These are phyloP conservation scores for Phrynocephalus vlangalii DNA, from an alignment of 2,797 vertebrate species.

Conservation along the genomic window DNA sequence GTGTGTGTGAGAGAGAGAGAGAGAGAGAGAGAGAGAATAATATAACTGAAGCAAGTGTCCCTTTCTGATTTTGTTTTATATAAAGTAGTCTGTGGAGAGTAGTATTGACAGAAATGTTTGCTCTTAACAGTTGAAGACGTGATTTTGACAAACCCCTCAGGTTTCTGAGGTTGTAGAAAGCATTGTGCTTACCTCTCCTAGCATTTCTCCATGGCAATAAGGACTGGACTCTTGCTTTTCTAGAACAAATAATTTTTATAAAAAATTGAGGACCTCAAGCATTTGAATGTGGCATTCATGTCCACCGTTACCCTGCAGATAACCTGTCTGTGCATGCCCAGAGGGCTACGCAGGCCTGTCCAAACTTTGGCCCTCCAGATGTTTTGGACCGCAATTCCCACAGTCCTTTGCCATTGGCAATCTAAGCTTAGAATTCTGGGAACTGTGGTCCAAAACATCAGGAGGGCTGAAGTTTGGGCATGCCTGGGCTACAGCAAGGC, in stretches of 20 bases:
- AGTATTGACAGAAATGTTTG: not conserved
- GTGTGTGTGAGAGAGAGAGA: no score
- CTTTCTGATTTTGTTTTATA: not conserved
- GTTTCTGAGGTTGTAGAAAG: not conserved
- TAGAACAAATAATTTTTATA: not conserved
- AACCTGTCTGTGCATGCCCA: not conserved
- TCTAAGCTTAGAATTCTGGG: no score
- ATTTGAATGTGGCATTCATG: not conserved
- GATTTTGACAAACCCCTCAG: not conserved
- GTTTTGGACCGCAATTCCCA: no score
- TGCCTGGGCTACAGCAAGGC: not conserved
- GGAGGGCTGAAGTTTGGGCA: no score
- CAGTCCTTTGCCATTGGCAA: no score
- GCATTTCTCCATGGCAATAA: conserved; percentile 6
- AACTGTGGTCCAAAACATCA: no score
- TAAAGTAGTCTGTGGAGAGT: not conserved
- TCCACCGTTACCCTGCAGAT: not conserved
- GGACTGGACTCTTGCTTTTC: not conserved
- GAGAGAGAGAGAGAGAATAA: no score
- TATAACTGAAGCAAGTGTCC: not conserved
- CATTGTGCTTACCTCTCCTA: not conserved
- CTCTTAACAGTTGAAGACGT: not conserved
- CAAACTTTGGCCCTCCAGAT: no score
- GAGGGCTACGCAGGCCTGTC: no score
- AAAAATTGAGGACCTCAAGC: not conserved